Evolutionary conservation across 2,113 vertebrate genomes (phyloP).

Genomic region (Prunella himalayana): DNA sequence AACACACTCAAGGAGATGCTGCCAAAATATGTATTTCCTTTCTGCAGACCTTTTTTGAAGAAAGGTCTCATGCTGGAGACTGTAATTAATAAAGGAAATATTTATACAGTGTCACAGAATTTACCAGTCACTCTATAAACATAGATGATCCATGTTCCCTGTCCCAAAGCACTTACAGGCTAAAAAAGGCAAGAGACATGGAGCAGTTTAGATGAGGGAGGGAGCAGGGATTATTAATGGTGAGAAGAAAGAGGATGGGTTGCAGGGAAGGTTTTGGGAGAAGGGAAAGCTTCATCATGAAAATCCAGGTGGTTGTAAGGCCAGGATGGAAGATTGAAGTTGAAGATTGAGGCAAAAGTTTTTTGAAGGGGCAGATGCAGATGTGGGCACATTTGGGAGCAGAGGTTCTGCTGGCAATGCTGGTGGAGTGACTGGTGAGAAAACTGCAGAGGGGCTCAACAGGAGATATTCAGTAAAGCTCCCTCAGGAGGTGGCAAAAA

Average conservation of each 20-base stretch:
- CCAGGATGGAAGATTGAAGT: background rate
- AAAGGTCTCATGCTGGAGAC: constrained; percentile 10
- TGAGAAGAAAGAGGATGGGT: background rate
- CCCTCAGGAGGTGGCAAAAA: rapidly evolving
- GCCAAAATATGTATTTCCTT: constrained; percentile 63
- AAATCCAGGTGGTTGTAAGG: background rate
- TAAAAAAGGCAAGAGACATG: constrained; percentile 61
- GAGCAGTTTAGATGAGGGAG: constrained; percentile 20
- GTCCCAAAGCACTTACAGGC: constrained; percentile 38
- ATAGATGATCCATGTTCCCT: constrained; percentile 31
- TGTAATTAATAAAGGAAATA: constrained; percentile 57
- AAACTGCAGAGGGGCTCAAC: background rate
- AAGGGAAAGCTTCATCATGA: background rate
- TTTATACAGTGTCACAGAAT: constrained; percentile 56
- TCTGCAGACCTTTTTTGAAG: constrained; percentile 41
- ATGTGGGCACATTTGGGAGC: background rate
- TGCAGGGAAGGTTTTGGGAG: background rate
- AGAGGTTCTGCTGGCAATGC: rapidly evolving
- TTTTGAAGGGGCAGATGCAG: background rate
- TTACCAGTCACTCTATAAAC: constrained; percentile 52
- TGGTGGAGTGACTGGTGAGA: background rate
- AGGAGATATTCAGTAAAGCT: background rate
- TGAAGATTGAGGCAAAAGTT: background rate
- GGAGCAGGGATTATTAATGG: background rate
- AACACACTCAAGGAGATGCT: background rate